Base-by-base conservation (phyloP, 2,113 vertebrate genomes). In the Eulacestoma nigropectus region DNA sequence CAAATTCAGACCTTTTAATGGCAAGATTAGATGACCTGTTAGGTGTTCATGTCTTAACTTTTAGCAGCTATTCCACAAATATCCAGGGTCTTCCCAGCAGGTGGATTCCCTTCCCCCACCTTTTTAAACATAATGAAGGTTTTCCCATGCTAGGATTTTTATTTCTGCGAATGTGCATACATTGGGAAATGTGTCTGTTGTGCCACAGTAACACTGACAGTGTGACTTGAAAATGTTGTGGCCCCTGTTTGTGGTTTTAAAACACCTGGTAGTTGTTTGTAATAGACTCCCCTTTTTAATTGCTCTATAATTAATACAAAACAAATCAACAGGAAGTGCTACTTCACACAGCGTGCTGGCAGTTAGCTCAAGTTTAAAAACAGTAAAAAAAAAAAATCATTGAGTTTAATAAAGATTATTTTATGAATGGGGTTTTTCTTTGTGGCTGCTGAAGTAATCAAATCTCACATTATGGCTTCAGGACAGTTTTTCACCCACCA, bases 1-100 rank as follows among this genome's bases (percentile, higher is more conserved):
- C 63, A 95, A 97, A 94, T 84, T 94, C 89, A 89, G 55, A 85
- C 84, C 64, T 96, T 85, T 46, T 37, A 69, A 83, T 74, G 79
- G 27, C n/a, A 94, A 70, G 84, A 87, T 91, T 23, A 93, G 86
- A 80, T 91, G 90, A 94, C 84, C 70, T 87, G 30, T 49, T 44
- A 84, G 25, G 50, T 95, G 52, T 85, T 96, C 35, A 11, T 81
- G 62, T 89, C 50, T 87, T 63, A 74, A 60, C 10, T 68, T n/a
- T 16, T 10, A 53, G 47, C 84, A 91, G 37, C 79, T 95, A 4
- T 87, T 75, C 39, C 35, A 4, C 75, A 77, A 84, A 91, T 88
- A 87, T 6, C 77, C 87, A 30, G n/a, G 26, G 4, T 39, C 22
- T 84, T 91, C 30, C 32, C 64, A 76, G 82, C n/a, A 49, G 73